Evolutionary conservation across 2,797 vertebrate species (phyloP), one percentile per base, ranked within the genome.

Genomic region (Scyliorhinus canicula): DNA sequence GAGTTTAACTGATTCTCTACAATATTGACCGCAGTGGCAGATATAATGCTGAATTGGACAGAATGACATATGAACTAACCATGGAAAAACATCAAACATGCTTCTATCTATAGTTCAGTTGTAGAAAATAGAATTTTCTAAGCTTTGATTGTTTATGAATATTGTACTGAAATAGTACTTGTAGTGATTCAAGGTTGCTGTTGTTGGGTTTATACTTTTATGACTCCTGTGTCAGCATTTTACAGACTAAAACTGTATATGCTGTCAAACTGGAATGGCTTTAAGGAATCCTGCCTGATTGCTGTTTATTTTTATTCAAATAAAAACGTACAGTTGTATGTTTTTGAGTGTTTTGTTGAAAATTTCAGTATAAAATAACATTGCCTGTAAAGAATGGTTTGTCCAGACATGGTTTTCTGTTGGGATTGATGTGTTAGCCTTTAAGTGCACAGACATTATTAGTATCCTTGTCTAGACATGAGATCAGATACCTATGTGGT

Each of bases 391-490:
- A 44, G 88, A 63, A 63, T 65, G 65, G 88, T 91, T 91, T 63
- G 60, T 63, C 57, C 88, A 91, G 88, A 65, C 88, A 65, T 65
- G 88, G 88, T 65, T 63, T 91, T 19, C n/a, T 63, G n/a, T 63
- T 91, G 88, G 40, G 57, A 44, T 91, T 65, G 88, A 65, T 91
- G 88, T 91, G 11, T 40, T 65, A 91, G 88, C 44, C n/a, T 57
- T 91, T 91, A 63, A 91, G 57, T 11, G 24, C 88, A 65, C 57
- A 91, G 88, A 91, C 88, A 91, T 91, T 90, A 63, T 90, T 65
- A 44, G 88, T 91, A 26, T 65, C 60, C 21, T 91, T 65, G 88
- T 91, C 88, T 91, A 91, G 88, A 65, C 57, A 91, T 65, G 88
- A 91, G 88, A 91, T 91, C 88, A 91, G 88, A 35, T 91, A 91